phyloP scores from a whole-genome alignment of 2,797 vertebrate species.

The Oreonectes daqikongensis region DNA sequence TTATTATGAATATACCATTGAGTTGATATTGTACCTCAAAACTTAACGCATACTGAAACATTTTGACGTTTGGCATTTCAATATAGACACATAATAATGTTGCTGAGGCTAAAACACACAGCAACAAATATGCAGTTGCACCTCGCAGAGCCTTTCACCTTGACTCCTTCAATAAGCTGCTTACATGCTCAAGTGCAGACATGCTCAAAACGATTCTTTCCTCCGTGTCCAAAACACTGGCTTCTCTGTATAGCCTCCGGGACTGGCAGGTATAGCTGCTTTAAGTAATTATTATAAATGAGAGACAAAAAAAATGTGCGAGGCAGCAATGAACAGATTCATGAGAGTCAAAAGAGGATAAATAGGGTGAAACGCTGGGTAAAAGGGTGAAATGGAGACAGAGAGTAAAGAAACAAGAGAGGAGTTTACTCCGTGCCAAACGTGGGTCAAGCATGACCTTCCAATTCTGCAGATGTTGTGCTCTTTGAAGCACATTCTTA shows the following conservation, averaged over 20 bases:
- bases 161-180: conserved; percentile 18
- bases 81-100: not conserved
- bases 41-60: not conserved
- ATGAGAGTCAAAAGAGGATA: conserved; percentile 17
- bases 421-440: conserved; percentile 30
- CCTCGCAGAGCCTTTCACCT: conserved; percentile 1
- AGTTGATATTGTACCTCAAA: not conserved
- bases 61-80: not conserved
- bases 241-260: conserved; percentile 24
- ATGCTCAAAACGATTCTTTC: conserved; percentile 29
- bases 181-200: conserved; percentile 33
- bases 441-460: conserved; percentile 49
- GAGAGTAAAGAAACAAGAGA: conserved; percentile 21
- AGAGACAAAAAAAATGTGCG: conserved; percentile 1
- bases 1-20: not conserved
- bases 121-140: conserved; percentile 1
- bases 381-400: not conserved
- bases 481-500: conserved; percentile 54
- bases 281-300: conserved; percentile 30
- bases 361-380: conserved; percentile 11
- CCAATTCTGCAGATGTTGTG: conserved; percentile 44
- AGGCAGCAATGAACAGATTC: not conserved
- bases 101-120: not conserved
- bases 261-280: conserved; percentile 19
- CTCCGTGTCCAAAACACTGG: conserved; percentile 7